A percentile compares a stretch with the other conserved stretches of the same genome.
These are phyloP conservation scores for Temnothorax longispinosus DNA, from an alignment of 1,140 invertebrate species.

Conservation along the genomic window DNA sequence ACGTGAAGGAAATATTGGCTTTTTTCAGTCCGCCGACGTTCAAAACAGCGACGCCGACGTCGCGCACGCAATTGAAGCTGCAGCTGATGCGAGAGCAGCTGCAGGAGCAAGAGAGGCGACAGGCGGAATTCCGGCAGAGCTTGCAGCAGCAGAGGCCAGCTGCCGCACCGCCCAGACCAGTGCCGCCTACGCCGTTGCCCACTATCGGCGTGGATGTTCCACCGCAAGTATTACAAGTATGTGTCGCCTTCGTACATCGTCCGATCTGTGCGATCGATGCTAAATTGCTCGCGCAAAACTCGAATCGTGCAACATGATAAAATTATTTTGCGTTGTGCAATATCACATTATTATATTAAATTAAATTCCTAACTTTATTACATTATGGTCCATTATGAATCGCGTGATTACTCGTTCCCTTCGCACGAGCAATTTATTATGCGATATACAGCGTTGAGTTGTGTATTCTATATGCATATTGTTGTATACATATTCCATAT, in stretches of 20 bases:
- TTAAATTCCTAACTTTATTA: background rate
- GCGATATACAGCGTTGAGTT: background rate
- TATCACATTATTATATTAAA: background rate
- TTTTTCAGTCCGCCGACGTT: constrained; percentile 92
- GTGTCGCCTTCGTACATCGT: constrained; percentile 46
- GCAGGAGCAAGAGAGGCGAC: constrained; percentile 90
- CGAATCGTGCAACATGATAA: background rate
- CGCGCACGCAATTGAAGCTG: constrained; percentile 93
- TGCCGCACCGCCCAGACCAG: constrained; percentile 85
- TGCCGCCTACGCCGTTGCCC: constrained; percentile 87
- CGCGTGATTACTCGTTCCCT: background rate
- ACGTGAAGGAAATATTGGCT: constrained; percentile 45
- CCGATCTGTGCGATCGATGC: constrained; percentile 8
- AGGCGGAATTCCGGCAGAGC: constrained; percentile 86
- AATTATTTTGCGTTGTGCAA: background rate
- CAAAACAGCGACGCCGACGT: constrained; percentile 92
- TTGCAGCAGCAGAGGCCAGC: constrained; percentile 86
- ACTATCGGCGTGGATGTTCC: constrained; percentile 91
- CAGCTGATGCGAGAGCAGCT: constrained; percentile 94
- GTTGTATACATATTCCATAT: background rate
- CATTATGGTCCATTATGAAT: background rate
- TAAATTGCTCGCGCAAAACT: constrained; percentile 34
- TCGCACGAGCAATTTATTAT: background rate
- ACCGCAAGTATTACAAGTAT: constrained; percentile 92
- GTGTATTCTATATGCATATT: background rate